Evolutionary conservation across 2,888 invertebrate species (phyloP).

Genomic region (Panorpa germanica): DNA sequence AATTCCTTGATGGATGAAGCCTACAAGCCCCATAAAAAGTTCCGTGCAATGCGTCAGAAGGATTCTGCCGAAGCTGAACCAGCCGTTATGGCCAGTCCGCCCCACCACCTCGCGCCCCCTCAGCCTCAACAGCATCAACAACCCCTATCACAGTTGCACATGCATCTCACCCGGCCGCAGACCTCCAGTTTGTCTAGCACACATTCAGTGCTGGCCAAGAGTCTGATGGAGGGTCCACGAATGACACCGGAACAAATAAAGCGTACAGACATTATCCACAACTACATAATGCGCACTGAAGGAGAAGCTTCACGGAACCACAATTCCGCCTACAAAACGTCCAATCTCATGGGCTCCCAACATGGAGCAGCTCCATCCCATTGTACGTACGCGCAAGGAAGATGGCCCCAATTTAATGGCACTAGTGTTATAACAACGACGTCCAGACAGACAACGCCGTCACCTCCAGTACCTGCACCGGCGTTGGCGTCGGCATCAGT

Average conservation of each 20-base stretch:
- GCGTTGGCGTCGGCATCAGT: conserved; percentile 24
- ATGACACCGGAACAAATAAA: conserved; percentile 88
- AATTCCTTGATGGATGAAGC: conserved; percentile 86
- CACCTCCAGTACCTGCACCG: conserved; percentile 26
- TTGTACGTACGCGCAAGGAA: conserved; percentile 19
- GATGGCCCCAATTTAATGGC: conserved; percentile 14
- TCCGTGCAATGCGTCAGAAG: conserved; percentile 64
- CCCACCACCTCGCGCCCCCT: conserved; percentile 18
- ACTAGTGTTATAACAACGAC: conserved; percentile 45
- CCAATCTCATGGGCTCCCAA: too few species aligned
- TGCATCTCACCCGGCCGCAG: conserved; percentile 37
- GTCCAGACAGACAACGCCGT: conserved; percentile 24
- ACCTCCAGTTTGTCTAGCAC: conserved; percentile 57
- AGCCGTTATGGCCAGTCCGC: conserved; percentile 26
- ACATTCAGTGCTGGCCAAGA: conserved; percentile 77
- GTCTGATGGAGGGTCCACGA: conserved; percentile 80
- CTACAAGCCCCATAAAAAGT: conserved; percentile 90
- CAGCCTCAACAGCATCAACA: conserved; percentile 17
- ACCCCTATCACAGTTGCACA: conserved; percentile 21
- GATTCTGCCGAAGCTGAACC: conserved; percentile 64
- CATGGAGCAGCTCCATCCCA: too few species aligned
- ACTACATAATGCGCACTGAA: conserved; percentile 71
- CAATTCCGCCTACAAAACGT: conserved; percentile 14
- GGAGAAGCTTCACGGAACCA: conserved; percentile 19
- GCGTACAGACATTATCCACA: conserved; percentile 81